phyloP scores from a whole-genome alignment of 2,113 vertebrate genomes.

The Caranx ignobilis region DNA sequence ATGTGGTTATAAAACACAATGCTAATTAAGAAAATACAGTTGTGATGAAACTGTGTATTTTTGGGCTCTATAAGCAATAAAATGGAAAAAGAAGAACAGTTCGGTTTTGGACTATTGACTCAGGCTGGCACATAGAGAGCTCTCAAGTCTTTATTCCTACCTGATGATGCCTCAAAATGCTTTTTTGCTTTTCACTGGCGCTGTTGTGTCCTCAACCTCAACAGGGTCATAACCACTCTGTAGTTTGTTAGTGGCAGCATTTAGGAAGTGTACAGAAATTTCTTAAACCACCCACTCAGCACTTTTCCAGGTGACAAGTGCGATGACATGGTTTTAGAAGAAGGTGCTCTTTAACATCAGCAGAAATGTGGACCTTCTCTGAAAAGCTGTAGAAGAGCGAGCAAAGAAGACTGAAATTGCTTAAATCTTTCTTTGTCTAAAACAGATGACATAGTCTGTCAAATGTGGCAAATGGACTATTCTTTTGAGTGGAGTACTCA shows the following conservation, averaged over 20 bases:
- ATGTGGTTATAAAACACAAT: background rate
- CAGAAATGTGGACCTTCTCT: background rate
- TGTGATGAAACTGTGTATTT: background rate
- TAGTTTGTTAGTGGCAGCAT: background rate
- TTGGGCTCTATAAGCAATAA: background rate
- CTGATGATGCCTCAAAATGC: background rate
- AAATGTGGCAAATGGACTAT: background rate
- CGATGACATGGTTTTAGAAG: background rate
- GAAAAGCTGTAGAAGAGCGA: background rate
- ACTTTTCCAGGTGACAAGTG: background rate
- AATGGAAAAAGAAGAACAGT: background rate
- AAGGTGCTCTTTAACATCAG: background rate
- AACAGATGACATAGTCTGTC: background rate
- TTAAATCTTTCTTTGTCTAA: background rate
- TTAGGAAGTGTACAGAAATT: constrained; percentile 3
- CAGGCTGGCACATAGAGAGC: background rate
- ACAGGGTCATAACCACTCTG: background rate
- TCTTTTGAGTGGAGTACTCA: background rate
- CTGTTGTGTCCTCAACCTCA: constrained; percentile 1
- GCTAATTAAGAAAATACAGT: background rate
- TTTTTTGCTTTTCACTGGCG: background rate
- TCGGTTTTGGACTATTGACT: background rate
- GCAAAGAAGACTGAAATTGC: background rate
- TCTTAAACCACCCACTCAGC: constrained; percentile 8
- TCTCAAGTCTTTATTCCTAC: background rate